Evolutionary conservation across 2,113 vertebrate species (phyloP), one percentile per base, ranked within the genome.

Genomic region (Phalacrocorax carbo): DNA sequence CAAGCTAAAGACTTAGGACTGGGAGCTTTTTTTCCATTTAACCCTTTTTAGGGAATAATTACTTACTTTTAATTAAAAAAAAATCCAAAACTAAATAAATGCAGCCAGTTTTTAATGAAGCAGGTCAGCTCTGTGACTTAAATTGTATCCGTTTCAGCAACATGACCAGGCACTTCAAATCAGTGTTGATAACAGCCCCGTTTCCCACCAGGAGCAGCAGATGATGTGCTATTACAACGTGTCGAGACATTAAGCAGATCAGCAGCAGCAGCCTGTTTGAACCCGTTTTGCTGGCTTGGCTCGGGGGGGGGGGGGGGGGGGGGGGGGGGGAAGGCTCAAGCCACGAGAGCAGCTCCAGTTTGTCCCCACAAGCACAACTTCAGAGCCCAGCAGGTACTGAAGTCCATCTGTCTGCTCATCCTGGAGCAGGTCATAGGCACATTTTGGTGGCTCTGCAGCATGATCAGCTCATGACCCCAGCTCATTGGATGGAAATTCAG

Each of bases 221-320:
- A 68, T 8, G 2, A 93, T 55, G 87, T 1, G 46, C 84, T 82
- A 71, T 66, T 89, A 78, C 36, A 29, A 85, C 40, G 0, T 82
- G 93, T 82, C 1, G 4, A 90, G 94, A 76, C 94, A 75, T 54
- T 81, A 90, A 86, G 91, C 71, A 92, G 92, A 97, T 97, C 72
- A 94, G 93, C 92, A 91, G 69, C 76, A 85, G 77, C 88, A 87
- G 88, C 94, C 49, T 95, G 94, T 65, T 90, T 48, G 82, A 96
- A 94, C 93, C 70, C 19, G 68, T 94, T 97, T 61, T 87, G 76
- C 82, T 20, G 8, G 73, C 77, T 65, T 29, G 77, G 82, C 78
- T 91, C 10, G 10, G 38, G 38, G 38, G 38, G 36, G 9, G 38
- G 38, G 9, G 38, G 38, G 9, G 38, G 38, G 9, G 38, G 38